Percentiles rank a stretch among this genome's conserved stretches.
Conservation (phyloP, 2,797 vertebrate genomes). For the Phalloptychus januarius region DNA sequence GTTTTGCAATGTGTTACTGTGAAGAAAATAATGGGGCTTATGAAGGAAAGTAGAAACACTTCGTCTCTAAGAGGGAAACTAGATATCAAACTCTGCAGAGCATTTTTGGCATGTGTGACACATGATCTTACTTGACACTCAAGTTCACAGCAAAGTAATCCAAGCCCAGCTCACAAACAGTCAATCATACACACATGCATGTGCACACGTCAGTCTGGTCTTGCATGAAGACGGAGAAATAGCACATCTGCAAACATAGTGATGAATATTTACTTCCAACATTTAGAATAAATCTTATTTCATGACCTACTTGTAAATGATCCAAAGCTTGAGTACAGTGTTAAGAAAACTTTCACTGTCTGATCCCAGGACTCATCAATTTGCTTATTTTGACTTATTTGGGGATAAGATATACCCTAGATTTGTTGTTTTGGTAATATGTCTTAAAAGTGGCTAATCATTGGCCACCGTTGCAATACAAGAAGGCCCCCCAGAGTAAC, state of each 20-base stretch:
- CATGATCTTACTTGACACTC: slow-evolving; percentile 40
- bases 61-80: slow-evolving; percentile 16
- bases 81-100: slow-evolving; percentile 33
- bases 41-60: not conserved
- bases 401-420: not conserved
- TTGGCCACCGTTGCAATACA: slow-evolving; percentile 17
- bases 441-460: slow-evolving; percentile 17
- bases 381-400: not conserved
- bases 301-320: not conserved
- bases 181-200: slow-evolving; percentile 24
- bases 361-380: not conserved
- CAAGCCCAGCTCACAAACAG: slow-evolving; percentile 20
- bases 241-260: not conserved
- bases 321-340: not conserved
- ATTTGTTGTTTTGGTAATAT: not conserved
- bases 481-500: slow-evolving; percentile 43
- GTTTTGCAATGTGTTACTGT: not conserved
- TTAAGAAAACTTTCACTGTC: not conserved
- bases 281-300: not conserved
- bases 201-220: not conserved
- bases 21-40: not conserved
- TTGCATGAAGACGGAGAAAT: not conserved
- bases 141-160: slow-evolving; percentile 34
- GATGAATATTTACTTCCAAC: not conserved
- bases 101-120: slow-evolving; percentile 48